Evolutionary conservation across 2,888 invertebrate species (phyloP), one percentile per base, ranked within the genome.

Genomic region (Dilophus febrilis): DNA sequence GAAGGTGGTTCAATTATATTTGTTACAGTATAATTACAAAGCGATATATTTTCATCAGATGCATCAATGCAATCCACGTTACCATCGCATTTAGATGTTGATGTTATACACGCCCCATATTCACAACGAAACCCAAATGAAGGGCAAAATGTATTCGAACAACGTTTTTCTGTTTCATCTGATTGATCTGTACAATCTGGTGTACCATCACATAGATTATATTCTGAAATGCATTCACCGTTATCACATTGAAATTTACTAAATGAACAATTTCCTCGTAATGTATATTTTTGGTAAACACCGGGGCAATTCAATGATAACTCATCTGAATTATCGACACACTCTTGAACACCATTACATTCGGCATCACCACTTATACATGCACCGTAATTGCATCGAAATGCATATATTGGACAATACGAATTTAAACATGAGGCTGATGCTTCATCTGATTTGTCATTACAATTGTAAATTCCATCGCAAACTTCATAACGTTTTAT

Each of bases 301-400:
- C 34, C 22, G 11, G 36, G 39, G 12, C 29, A 29, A 29, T 29
- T 29, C 4, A 29, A n/a, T n/a, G 29, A n/a, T n/a, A n/a, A n/a
- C 11, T 40, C 40, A 33, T 40, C 40, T 3, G 40, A 40, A 10
- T 30, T 35, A 28, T 40, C 40, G 10, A 28, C 31, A 27, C 40
- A 40, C 4, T 37, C 22, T 16, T 7, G 5, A 5, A n/a, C 32
- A 16, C 33, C 33, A 13, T 22, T 35, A 45, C 77, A 77, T 32
- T 61, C 56, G 1, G 64, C 56, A 13, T 66, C 66, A 10, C 64
- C 59, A 42, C 70, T 68, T 0, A 73, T 64, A 45, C 74, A 75
- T 0, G 70, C 73, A 2, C 74, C 74, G 47, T 74, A 73, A 1
- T 62, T 60, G 49, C 74, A 75, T 31, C 69, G 68, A 56, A 72